phyloP scores from a whole-genome alignment of 2,888 invertebrate species.

The Troides aeacus region DNA sequence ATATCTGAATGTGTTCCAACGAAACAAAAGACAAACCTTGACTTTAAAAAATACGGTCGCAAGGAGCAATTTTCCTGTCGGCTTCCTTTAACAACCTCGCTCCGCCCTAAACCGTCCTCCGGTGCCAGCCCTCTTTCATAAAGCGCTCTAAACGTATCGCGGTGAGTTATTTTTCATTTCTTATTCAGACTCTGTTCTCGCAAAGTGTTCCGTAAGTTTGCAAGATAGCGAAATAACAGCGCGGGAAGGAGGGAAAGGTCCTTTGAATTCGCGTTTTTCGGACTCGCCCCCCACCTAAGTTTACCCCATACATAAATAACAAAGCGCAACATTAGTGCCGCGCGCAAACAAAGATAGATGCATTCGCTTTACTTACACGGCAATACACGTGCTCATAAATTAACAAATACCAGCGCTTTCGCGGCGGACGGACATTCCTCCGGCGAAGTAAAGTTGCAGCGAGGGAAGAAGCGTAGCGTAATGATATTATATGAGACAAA shows the following conservation, averaged over 20 bases:
- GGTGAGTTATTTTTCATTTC: conserved; percentile 32
- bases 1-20: not conserved
- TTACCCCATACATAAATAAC: conserved; percentile 23
- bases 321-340: conserved; percentile 25
- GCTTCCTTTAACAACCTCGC: conserved; percentile 23
- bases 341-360: conserved; percentile 29
- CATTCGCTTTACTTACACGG: conserved; percentile 22
- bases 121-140: conserved; percentile 19
- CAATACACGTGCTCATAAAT: conserved; percentile 27
- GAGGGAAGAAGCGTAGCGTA: conserved; percentile 12
- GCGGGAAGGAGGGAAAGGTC: conserved; percentile 16
- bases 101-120: conserved; percentile 17
- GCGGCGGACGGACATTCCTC: conserved; percentile 24
- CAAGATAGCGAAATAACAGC: conserved; percentile 21
- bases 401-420: conserved; percentile 27
- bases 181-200: conserved; percentile 30
- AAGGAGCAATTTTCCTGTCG: conserved; percentile 22
- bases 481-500: conserved; percentile 16
- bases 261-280: conserved; percentile 17
- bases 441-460: conserved; percentile 15
- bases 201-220: conserved; percentile 27
- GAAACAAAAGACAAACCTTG: conserved; percentile 20
- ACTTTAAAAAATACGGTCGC: conserved; percentile 17
- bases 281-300: not conserved
- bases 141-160: conserved; percentile 25